These are phyloP conservation scores for Xylophagus ater DNA, from an alignment of 2,888 invertebrate genomes.

Conservation along the genomic window DNA sequence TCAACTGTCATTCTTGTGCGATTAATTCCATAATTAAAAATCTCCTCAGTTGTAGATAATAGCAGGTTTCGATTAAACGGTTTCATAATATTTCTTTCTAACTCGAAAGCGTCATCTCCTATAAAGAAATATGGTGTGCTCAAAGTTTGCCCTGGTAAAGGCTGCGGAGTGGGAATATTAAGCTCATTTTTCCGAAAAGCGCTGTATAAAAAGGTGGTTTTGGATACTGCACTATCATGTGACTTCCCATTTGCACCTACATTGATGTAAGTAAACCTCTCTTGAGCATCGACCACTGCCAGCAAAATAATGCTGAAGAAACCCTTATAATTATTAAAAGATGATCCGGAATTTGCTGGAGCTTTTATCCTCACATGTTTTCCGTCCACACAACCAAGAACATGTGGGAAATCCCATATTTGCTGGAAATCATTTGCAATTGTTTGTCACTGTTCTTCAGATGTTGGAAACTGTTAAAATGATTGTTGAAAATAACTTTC, in stretches of 20 bases:
- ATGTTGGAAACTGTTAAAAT: neutral
- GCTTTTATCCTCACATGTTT: constrained; percentile 10
- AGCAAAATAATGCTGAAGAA: constrained; percentile 12
- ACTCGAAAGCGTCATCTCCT: constrained; percentile 1
- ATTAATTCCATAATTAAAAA: neutral
- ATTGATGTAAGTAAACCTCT: constrained; percentile 10
- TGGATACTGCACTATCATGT: constrained; percentile 12
- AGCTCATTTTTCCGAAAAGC: constrained; percentile 11
- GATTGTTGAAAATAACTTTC: neutral
- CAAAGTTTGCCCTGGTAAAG: neutral
- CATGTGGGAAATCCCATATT: constrained; percentile 13
- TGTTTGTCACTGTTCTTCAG: constrained; percentile 1
- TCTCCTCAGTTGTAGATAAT: neutral
- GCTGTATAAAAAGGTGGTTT: constrained; percentile 1
- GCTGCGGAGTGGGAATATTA: no score
- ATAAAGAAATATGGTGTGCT: constrained; percentile 1
- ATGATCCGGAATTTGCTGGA: constrained; percentile 8
- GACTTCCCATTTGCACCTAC: constrained; percentile 13
- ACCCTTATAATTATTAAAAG: constrained; percentile 11
- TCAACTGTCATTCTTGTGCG: constrained; percentile 3
- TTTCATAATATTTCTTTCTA: constrained; percentile 3
- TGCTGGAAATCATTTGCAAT: constrained; percentile 8
- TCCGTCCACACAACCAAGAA: constrained; percentile 9
- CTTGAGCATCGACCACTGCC: constrained; percentile 8
- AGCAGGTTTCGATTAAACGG: neutral